These are phyloP conservation scores for Coenobita brevimanus DNA, from an alignment of 1,140 invertebrate genomes.

Conservation along the genomic window DNA sequence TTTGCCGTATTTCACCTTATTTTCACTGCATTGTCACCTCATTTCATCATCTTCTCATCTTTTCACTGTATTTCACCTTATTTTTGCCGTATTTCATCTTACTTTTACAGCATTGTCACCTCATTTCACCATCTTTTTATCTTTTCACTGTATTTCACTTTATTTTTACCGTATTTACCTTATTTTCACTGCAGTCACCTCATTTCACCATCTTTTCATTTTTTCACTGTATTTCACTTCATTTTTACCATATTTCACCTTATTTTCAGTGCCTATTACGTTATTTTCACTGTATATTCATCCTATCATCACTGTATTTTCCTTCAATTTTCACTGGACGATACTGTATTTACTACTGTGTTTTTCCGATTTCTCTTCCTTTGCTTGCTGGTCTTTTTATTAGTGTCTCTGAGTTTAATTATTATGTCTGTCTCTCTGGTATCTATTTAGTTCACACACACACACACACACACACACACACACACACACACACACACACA, in stretches of 20 bases:
- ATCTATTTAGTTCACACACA: no score
- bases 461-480: not conserved
- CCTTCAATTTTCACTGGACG: no score
- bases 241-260: no score
- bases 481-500: slow-evolving; percentile 3
- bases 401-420: not conserved
- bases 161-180: not conserved
- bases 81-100: not conserved
- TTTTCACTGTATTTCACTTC: not conserved
- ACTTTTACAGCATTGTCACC: not conserved
- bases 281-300: no score
- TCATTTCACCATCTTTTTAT: not conserved
- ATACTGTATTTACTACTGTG: no score
- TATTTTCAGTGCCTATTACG: no score
- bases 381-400: not conserved
- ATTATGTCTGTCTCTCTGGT: no score
- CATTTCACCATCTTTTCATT: no score
- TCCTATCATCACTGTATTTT: no score
- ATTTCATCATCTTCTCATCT: not conserved
- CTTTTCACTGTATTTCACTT: not conserved
- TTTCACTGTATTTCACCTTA: not conserved
- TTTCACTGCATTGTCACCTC: not conserved
- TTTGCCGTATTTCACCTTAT: not conserved
- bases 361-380: not conserved
- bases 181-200: no score